A percentile compares a stretch with the other conserved stretches of the same genome.
These are phyloP conservation scores for Baryphthengus martii DNA, from an alignment of 2,113 vertebrate genomes.

Conservation along the genomic window DNA sequence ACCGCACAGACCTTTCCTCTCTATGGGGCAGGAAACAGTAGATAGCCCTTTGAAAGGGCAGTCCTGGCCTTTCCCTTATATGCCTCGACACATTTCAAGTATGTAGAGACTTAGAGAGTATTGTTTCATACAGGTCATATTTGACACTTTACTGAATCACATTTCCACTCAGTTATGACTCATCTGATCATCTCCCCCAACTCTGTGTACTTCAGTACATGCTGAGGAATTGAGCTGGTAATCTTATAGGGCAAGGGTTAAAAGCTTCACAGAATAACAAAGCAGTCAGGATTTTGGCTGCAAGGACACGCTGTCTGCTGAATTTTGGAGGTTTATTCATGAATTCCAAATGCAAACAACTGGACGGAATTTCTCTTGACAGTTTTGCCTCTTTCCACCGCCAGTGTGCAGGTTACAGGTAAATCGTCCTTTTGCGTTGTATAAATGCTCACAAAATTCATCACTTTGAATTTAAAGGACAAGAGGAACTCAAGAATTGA, in stretches of 20 bases:
- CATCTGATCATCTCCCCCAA: accelerated
- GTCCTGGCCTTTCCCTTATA: accelerated
- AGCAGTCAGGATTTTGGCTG: accelerated
- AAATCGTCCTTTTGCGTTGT: accelerated
- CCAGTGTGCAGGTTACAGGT: neutral
- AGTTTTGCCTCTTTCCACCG: accelerated
- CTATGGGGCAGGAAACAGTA: no score
- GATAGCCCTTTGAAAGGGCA: neutral
- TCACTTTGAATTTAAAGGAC: accelerated
- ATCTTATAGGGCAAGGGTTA: neutral
- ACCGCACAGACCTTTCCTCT: no score
- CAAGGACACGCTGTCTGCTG: accelerated
- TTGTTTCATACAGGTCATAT: accelerated
- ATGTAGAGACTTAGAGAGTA: accelerated
- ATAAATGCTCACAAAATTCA: neutral
- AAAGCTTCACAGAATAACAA: neutral
- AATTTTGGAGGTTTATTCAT: accelerated
- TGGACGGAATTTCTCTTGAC: neutral
- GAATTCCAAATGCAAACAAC: accelerated
- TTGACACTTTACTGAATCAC: neutral
- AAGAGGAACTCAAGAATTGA: neutral
- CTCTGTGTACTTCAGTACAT: neutral
- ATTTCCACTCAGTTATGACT: neutral
- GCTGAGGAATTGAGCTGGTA: neutral
- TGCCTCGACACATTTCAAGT: accelerated